Evolutionary conservation across 2,113 vertebrate species (phyloP).

Genomic region (Alaudala cheleensis): DNA sequence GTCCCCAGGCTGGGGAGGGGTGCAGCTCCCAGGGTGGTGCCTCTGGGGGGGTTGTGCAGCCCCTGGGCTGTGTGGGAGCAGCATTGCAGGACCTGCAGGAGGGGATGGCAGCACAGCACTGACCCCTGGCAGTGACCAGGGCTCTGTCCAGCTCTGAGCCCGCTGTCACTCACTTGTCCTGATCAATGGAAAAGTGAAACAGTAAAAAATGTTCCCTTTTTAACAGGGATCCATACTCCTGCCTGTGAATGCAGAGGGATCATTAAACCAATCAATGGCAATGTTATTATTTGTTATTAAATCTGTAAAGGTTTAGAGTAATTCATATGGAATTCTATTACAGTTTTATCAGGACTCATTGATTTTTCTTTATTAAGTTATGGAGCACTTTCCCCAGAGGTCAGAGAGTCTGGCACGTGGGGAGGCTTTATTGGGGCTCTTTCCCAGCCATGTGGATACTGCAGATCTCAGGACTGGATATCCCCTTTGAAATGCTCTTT

Average conservation of each 20-base stretch:
- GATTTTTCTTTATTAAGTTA: constrained; percentile 33
- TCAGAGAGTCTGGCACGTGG: not conserved
- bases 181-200: not conserved
- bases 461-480: not conserved
- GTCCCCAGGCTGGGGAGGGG: too few species aligned
- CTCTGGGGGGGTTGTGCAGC: too few species aligned
- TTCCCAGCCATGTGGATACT: not conserved
- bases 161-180: not conserved
- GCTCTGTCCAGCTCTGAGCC: not conserved
- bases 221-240: not conserved
- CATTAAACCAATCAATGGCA: constrained; percentile 22
- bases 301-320: constrained; percentile 24
- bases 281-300: constrained; percentile 49
- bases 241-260: not conserved
- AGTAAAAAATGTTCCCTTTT: not conserved
- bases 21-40: too few species aligned
- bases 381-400: not conserved
- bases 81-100: too few species aligned
- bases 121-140: not conserved
- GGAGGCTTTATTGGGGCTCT: not conserved
- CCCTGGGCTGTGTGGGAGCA: too few species aligned
- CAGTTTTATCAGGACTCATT: constrained; percentile 23
- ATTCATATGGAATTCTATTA: constrained; percentile 23
- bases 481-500: not conserved
- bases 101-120: too few species aligned